Percentiles rank a stretch among this genome's conserved stretches.
phyloP scores from a whole-genome alignment of 2,797 vertebrate species.

The Kryptolebias ocellatus region DNA sequence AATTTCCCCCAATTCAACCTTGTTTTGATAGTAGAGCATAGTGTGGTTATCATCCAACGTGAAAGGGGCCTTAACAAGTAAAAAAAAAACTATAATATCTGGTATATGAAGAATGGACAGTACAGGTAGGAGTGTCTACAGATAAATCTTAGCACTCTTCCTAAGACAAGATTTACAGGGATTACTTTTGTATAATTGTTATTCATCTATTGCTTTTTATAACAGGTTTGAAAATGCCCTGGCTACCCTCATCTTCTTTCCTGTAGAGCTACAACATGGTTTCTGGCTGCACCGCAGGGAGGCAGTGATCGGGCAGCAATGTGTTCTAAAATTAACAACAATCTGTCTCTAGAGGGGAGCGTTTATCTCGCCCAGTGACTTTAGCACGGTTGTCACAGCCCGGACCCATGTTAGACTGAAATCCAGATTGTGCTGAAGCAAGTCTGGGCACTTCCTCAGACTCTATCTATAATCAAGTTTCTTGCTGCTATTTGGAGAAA shows the following conservation, averaged over 20 bases:
- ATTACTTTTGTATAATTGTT: too few relatives aligned
- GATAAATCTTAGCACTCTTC: too few relatives aligned
- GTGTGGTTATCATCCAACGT: too few relatives aligned
- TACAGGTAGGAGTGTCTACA: too few relatives aligned
- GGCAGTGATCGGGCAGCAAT: constrained; percentile 28
- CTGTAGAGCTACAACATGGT: constrained; percentile 20
- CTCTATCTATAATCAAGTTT: constrained; percentile 43
- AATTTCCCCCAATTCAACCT: too few relatives aligned
- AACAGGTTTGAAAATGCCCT: too few relatives aligned
- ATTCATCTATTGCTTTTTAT: not conserved
- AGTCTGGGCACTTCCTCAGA: constrained; percentile 33
- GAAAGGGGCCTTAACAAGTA: too few relatives aligned
- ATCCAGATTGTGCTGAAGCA: constrained; percentile 44
- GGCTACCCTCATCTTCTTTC: not conserved
- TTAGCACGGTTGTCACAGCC: constrained; percentile 41
- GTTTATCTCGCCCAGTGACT: constrained; percentile 53
- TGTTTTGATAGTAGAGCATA: too few relatives aligned
- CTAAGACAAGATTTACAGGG: too few relatives aligned
- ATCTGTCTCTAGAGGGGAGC: constrained; percentile 49
- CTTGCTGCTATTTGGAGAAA: constrained; percentile 44
- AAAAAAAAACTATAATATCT: too few relatives aligned
- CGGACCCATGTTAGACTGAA: constrained; percentile 41
- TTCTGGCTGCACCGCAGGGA: constrained; percentile 37
- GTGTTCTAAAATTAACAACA: constrained; percentile 58
- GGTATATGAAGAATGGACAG: too few relatives aligned